phyloP scores from a whole-genome alignment of 1,140 invertebrate species.

The Eufriesea mexicana region DNA sequence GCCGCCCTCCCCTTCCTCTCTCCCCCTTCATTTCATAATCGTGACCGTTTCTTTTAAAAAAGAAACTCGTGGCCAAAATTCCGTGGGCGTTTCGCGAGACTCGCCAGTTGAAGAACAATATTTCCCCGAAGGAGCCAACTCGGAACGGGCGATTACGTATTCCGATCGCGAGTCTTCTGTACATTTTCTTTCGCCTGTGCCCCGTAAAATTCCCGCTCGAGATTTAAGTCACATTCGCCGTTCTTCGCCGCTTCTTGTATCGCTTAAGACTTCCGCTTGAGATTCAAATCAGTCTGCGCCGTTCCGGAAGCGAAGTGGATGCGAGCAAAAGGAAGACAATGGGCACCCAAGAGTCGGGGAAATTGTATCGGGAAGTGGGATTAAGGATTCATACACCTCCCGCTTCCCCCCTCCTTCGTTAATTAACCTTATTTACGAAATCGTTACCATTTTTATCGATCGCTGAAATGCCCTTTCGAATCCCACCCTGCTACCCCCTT shows the following conservation, averaged over 20 bases:
- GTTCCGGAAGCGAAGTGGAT: not conserved
- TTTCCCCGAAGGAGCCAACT: not conserved
- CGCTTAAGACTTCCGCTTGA: conserved; percentile 7
- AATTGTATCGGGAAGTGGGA: not conserved
- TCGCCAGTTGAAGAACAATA: not conserved
- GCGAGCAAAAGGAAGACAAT: not conserved
- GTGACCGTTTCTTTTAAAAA: not conserved
- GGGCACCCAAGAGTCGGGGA: not conserved
- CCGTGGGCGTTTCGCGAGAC: not conserved
- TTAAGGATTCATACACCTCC: not conserved
- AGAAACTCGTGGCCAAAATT: not conserved
- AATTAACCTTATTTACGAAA: not conserved
- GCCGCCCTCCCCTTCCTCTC: no score
- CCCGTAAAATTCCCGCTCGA: not conserved
- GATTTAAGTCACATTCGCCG: conserved; percentile 35
- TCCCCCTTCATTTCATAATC: not conserved
- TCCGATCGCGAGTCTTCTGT: not conserved
- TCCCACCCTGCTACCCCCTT: not conserved
- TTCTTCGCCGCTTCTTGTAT: conserved; percentile 7
- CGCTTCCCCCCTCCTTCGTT: no score
- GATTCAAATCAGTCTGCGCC: conserved; percentile 5
- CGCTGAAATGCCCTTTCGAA: no score
- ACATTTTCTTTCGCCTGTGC: conserved; percentile 13
- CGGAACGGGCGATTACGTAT: not conserved
- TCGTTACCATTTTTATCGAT: not conserved